These are phyloP conservation scores for Enteromius afrohamiltoni DNA, from an alignment of 2,797 vertebrate species.

Conservation along the genomic window DNA sequence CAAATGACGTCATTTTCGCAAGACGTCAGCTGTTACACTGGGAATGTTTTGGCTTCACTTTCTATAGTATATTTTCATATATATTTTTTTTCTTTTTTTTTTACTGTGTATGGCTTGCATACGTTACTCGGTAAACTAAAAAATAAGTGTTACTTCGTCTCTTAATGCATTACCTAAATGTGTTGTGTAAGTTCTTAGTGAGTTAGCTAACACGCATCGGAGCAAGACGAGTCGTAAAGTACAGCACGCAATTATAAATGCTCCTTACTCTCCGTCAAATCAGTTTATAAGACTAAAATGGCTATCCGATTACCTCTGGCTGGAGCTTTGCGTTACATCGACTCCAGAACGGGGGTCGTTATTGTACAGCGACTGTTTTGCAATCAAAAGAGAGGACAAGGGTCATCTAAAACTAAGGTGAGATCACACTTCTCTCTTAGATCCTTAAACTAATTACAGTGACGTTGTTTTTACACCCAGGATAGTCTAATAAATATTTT, in stretches of 20 bases:
- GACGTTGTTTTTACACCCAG: too few relatives aligned
- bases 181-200: constrained; percentile 12
- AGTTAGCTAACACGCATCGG: neutral
- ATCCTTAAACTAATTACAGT: neutral
- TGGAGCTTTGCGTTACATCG: neutral
- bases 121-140: neutral
- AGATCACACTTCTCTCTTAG: neutral
- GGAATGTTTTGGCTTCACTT: too few relatives aligned
- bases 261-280: neutral
- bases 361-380: neutral
- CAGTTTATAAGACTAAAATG: neutral
- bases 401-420: neutral
- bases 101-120: neutral
- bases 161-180: neutral
- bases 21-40: too few relatives aligned
- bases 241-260: neutral
- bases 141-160: neutral
- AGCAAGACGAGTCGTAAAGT: neutral
- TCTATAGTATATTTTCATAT: too few relatives aligned
- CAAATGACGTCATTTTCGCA: too few relatives aligned
- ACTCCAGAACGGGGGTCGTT: constrained; percentile 2
- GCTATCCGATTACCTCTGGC: neutral
- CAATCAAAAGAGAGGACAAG: neutral
- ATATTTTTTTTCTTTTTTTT: too few relatives aligned
- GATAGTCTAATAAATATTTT: neutral